Percentiles rank a stretch among this genome's conserved stretches.
These are phyloP conservation scores for Microcebus tavaratra DNA, from an alignment of 2,113 vertebrate genomes.

Conservation along the genomic window DNA sequence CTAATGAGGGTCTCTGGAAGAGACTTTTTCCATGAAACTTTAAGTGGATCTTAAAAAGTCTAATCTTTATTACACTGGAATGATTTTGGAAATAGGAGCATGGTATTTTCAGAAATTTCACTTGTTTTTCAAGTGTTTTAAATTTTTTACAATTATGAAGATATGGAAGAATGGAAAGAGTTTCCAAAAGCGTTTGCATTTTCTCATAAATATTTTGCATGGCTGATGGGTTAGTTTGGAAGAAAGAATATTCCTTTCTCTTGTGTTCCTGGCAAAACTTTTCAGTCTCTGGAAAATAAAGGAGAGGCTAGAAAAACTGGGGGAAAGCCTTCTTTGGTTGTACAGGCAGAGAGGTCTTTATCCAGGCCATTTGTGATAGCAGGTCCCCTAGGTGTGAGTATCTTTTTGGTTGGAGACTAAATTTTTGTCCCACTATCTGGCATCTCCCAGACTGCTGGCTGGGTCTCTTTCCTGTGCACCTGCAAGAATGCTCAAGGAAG, in stretches of 20 bases:
- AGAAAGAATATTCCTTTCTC: neutral
- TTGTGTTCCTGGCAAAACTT: neutral
- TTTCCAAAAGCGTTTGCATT: conserved; percentile 21
- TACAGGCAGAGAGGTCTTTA: neutral
- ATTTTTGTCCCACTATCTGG: neutral
- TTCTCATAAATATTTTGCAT: conserved; percentile 40
- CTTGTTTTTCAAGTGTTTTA: conserved; percentile 26
- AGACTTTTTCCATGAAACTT: neutral
- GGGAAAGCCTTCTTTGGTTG: neutral
- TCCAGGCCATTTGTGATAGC: neutral
- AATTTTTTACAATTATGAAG: conserved; percentile 2
- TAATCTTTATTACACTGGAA: neutral
- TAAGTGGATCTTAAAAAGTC: neutral
- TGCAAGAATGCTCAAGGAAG: conserved; percentile 54
- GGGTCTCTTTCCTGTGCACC: conserved; percentile 59
- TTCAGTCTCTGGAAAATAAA: conserved; percentile 21
- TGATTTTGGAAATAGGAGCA: neutral
- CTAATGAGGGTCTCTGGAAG: neutral
- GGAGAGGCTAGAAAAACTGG: neutral
- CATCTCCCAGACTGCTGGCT: conserved; percentile 2
- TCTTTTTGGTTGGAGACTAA: neutral
- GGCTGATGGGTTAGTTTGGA: neutral
- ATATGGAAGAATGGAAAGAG: neutral
- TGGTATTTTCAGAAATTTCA: neutral
- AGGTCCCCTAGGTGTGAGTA: neutral